Conservation (phyloP, 2,797 vertebrate species). For the Propithecus deckenii region DNA sequence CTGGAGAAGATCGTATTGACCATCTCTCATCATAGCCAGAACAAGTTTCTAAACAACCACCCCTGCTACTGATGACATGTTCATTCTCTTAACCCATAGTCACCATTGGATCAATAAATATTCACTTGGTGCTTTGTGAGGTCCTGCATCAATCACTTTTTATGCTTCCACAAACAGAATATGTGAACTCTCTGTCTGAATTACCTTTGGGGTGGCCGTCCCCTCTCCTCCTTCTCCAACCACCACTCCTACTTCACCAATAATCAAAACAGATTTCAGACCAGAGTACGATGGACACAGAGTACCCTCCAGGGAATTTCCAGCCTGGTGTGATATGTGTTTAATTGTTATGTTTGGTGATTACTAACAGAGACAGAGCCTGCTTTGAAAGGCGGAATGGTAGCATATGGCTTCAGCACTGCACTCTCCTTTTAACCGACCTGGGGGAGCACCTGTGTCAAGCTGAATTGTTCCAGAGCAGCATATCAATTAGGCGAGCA, state of each 20-base stretch:
- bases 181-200: background rate
- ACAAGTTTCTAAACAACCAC: background rate
- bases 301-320: background rate
- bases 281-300: background rate
- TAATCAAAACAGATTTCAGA: background rate
- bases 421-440: background rate
- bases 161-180: background rate
- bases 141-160: background rate
- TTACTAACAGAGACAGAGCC: background rate
- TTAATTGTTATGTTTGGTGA: background rate
- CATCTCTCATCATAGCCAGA: background rate
- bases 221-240: background rate
- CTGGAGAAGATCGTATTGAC: background rate
- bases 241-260: background rate
- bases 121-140: background rate
- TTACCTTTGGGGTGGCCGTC: background rate
- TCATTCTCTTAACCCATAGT: background rate
- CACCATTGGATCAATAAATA: background rate
- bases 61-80: background rate
- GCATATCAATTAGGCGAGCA: background rate
- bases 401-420: background rate
- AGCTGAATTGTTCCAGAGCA: background rate
- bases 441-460: background rate
- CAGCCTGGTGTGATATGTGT: background rate
- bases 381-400: background rate